Conservation (phyloP, 2,113 vertebrate species). For the Periophthalmus modestus region DNA sequence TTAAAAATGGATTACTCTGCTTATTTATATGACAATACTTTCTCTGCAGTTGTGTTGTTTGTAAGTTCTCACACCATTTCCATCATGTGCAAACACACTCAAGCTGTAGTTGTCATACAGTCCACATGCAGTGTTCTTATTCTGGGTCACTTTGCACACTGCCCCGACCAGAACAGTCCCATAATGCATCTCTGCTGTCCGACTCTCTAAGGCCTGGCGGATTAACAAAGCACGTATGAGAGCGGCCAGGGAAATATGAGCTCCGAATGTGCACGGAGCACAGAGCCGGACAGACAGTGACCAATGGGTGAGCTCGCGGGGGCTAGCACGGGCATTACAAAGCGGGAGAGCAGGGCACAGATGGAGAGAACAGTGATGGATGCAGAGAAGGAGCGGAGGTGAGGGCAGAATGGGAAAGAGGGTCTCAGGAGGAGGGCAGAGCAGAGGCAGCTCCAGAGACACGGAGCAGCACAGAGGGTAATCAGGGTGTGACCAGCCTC, state of each 20-base stretch:
- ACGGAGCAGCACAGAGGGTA: conserved; percentile 11
- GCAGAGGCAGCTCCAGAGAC: conserved; percentile 18
- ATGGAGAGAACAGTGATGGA: conserved; percentile 52
- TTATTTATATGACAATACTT: no score
- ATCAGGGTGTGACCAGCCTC: conserved; percentile 29
- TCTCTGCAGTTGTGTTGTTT: no score
- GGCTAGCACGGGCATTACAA: conserved; percentile 60
- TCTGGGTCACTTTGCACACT: neutral
- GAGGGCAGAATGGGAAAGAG: conserved; percentile 23
- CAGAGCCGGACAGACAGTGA: conserved; percentile 67
- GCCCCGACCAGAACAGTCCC: neutral
- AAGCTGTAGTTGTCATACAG: no score
- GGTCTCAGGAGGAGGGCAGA: conserved; percentile 44
- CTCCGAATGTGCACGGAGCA: conserved; percentile 48
- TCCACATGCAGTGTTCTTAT: neutral
- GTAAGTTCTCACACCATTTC: no score
- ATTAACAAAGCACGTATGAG: conserved; percentile 44
- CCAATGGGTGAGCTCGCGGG: conserved; percentile 49
- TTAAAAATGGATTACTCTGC: no score
- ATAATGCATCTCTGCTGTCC: neutral
- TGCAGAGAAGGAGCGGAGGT: conserved; percentile 27
- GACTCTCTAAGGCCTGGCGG: conserved; percentile 18
- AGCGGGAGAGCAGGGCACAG: conserved; percentile 41
- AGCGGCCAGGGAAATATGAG: conserved; percentile 52
- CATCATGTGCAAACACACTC: no score